Evolutionary conservation across 2,113 vertebrate species (phyloP).

Genomic region (Taurulus bubalis): DNA sequence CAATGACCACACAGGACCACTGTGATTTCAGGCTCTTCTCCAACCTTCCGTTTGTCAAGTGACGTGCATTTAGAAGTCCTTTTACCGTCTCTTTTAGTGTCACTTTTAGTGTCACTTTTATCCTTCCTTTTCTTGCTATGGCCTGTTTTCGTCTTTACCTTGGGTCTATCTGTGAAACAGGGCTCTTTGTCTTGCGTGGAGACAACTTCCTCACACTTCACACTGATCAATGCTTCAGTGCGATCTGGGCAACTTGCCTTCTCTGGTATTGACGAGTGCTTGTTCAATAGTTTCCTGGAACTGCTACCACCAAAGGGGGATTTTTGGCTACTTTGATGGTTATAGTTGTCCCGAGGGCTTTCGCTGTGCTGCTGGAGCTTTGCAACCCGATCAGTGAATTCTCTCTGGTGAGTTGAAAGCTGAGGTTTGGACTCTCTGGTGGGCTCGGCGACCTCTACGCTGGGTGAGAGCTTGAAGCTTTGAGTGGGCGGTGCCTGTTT

Average conservation of each 20-base stretch:
- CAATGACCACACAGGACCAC: slow-evolving; percentile 47
- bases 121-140: slow-evolving; percentile 63
- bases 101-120: slow-evolving; percentile 7
- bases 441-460: slow-evolving; percentile 34
- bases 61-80: slow-evolving; percentile 59
- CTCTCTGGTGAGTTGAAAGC: slow-evolving; percentile 56
- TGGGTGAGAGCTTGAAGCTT: slow-evolving; percentile 22
- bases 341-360: slow-evolving; percentile 40
- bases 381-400: slow-evolving; percentile 40
- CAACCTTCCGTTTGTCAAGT: slow-evolving; percentile 77
- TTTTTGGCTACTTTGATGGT: slow-evolving; percentile 74
- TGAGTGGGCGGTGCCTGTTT: slow-evolving; percentile 52
- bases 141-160: slow-evolving; percentile 87
- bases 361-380: slow-evolving; percentile 39
- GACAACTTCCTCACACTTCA: slow-evolving; percentile 76
- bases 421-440: slow-evolving; percentile 58
- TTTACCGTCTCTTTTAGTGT: slow-evolving; percentile 61
- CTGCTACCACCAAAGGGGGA: slow-evolving; percentile 30
- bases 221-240: slow-evolving; percentile 58
- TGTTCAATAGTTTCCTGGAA: slow-evolving; percentile 68
- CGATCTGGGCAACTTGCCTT: slow-evolving; percentile 50
- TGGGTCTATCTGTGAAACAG: slow-evolving; percentile 84
- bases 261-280: slow-evolving; percentile 74
- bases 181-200: slow-evolving; percentile 73
- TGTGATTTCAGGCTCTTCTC: slow-evolving; percentile 19